Conservation (phyloP, 2,888 invertebrate genomes). For the Habrosyne pyritoides region DNA sequence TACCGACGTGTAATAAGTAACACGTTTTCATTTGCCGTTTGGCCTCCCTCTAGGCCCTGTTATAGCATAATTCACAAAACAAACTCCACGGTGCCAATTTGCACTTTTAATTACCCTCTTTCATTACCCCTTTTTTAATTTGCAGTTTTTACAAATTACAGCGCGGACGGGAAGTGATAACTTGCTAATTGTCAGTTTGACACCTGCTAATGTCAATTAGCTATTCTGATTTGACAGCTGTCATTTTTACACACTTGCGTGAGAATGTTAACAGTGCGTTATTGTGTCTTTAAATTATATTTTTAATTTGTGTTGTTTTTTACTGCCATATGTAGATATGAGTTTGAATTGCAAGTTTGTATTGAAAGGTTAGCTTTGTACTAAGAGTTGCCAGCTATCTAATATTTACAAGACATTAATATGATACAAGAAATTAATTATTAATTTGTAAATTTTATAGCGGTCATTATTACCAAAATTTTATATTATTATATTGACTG, state of each 20-base stretch:
- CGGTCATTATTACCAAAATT: not conserved
- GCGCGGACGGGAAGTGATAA: conserved; percentile 66
- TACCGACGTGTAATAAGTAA: not conserved
- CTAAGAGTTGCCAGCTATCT: no score
- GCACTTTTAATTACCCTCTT: conserved; percentile 18
- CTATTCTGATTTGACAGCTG: conserved; percentile 13
- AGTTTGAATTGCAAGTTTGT: no score
- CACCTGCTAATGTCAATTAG: conserved; percentile 57
- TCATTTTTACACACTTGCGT: conserved; percentile 11
- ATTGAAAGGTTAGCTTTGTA: no score
- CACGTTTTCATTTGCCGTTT: not conserved
- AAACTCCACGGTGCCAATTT: conserved; percentile 2
- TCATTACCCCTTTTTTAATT: conserved; percentile 28
- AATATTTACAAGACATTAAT: no score
- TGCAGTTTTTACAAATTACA: conserved; percentile 38
- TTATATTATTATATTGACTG: not conserved
- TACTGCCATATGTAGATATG: not conserved
- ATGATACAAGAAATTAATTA: not conserved
- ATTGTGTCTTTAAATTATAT: not conserved
- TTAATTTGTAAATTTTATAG: not conserved
- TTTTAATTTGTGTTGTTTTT: not conserved
- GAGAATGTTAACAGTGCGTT: conserved; percentile 19
- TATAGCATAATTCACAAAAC: conserved; percentile 2
- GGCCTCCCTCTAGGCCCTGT: not conserved
- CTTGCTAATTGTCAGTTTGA: conserved; percentile 70